Evolutionary conservation across 2,113 vertebrate genomes (phyloP).

Genomic region (Mustelus asterias): DNA sequence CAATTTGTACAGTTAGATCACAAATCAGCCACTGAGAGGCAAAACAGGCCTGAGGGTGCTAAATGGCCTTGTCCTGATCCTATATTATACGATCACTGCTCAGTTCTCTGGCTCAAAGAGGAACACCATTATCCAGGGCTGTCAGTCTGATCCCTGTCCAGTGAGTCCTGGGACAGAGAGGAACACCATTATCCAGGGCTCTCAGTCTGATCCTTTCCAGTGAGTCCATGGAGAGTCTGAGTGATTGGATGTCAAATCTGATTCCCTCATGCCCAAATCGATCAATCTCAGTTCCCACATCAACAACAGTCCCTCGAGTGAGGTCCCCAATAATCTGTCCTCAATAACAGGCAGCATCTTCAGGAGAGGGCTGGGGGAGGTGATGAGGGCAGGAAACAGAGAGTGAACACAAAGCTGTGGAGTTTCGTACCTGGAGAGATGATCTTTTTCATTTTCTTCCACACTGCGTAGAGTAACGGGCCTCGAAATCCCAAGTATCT

Average conservation of each 20-base stretch:
- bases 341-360: background rate
- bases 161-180: no score
- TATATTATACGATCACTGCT: no score
- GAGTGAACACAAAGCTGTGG: background rate
- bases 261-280: background rate
- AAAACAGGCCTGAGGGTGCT: no score
- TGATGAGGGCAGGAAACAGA: background rate
- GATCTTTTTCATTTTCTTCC: background rate
- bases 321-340: background rate
- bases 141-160: no score
- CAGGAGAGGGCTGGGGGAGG: background rate
- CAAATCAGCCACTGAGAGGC: no score
- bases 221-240: background rate
- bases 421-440: background rate
- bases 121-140: no score
- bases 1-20: no score
- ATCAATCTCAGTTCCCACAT: no score
- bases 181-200: no score
- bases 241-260: background rate
- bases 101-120: no score
- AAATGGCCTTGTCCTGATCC: no score
- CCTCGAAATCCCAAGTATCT: background rate
- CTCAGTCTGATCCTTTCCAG: background rate
- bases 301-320: background rate
- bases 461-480: background rate